phyloP scores from a whole-genome alignment of 2,888 invertebrate genomes.

The Plutella xylostella region DNA sequence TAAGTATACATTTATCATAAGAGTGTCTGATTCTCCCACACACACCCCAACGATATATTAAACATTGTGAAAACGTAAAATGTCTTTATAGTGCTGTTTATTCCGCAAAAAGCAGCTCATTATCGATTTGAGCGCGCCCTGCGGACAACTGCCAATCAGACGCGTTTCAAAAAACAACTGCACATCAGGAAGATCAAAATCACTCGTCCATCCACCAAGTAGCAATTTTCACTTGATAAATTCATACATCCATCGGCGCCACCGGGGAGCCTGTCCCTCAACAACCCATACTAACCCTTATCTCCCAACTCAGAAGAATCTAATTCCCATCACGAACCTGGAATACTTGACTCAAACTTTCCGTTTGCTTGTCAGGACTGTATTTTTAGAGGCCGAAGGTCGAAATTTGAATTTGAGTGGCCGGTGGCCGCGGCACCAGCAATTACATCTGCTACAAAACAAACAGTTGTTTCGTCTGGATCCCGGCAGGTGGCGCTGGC shows the following conservation, averaged over 20 bases:
- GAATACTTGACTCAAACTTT: too few relatives aligned
- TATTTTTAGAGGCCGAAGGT: too few relatives aligned
- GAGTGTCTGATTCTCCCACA: too few relatives aligned
- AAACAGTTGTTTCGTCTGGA: slow-evolving; percentile 22
- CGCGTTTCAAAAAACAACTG: not conserved
- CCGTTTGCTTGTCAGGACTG: too few relatives aligned
- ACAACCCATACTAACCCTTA: not conserved
- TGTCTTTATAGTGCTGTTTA: too few relatives aligned
- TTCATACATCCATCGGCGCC: slow-evolving; percentile 9
- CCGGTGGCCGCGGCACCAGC: not conserved
- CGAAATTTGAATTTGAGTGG: not conserved
- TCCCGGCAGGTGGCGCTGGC: slow-evolving; percentile 41
- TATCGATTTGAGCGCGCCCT: too few relatives aligned
- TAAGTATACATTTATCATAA: too few relatives aligned
- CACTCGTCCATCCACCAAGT: slow-evolving; percentile 6
- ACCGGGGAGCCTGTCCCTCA: not conserved
- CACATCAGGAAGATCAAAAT: slow-evolving; percentile 5
- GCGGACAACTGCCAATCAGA: too few relatives aligned
- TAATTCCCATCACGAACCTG: too few relatives aligned
- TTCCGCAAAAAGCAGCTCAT: too few relatives aligned
- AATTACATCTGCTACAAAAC: slow-evolving; percentile 11
- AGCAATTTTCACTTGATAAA: slow-evolving; percentile 13
- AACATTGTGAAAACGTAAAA: too few relatives aligned
- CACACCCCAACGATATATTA: too few relatives aligned
- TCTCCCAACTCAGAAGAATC: not conserved